Percentiles rank a stretch among this genome's conserved stretches.
Evolutionary conservation across 2,797 vertebrate genomes (phyloP).

Genomic region (Luscinia luscinia): DNA sequence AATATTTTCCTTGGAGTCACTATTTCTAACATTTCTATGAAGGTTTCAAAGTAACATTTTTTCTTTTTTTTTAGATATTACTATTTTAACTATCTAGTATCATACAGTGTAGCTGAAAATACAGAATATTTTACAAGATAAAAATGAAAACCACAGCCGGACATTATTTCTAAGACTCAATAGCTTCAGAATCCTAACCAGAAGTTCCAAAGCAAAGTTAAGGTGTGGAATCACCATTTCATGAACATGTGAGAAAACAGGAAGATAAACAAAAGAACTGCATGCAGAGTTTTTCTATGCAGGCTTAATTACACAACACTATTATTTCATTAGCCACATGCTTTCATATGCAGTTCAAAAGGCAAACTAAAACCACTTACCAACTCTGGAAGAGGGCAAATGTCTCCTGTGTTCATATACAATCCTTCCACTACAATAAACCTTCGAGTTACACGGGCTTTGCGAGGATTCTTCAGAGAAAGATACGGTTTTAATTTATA

Average conservation of each 20-base stretch:
- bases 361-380: constrained; percentile 73
- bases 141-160: neutral
- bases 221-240: neutral
- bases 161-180: neutral
- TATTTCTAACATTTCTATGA: neutral
- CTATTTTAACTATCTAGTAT: neutral
- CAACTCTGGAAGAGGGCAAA: constrained; percentile 95
- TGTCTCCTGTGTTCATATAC: constrained; percentile 92
- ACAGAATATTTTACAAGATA: neutral
- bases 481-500: neutral
- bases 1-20: neutral
- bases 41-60: neutral
- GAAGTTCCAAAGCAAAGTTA: neutral
- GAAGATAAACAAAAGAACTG: neutral
- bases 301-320: neutral
- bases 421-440: constrained; percentile 95
- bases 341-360: neutral
- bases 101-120: neutral
- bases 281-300: neutral
- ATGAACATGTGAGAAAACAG: neutral
- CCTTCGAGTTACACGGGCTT: constrained; percentile 92
- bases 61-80: neutral
- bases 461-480: constrained; percentile 89
- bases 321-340: neutral
- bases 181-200: neutral